Conservation (phyloP, 2,797 vertebrate species). For the Meriones psammophilus region DNA sequence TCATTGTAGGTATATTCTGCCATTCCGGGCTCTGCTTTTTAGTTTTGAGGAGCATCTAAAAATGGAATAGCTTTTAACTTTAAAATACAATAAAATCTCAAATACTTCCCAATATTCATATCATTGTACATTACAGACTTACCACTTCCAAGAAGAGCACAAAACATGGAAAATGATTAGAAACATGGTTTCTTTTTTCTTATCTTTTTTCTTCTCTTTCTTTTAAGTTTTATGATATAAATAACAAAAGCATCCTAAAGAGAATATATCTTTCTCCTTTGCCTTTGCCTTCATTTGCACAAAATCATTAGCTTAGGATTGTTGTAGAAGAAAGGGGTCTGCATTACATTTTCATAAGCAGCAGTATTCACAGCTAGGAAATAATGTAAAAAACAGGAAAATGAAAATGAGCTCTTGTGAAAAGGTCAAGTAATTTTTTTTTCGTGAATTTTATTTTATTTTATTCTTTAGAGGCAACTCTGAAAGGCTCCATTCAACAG, state of each 20-base stretch:
- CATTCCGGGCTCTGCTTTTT: background rate
- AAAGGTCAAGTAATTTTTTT: too few relatives aligned
- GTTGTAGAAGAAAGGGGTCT: background rate
- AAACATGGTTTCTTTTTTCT: background rate
- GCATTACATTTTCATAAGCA: constrained; percentile 26
- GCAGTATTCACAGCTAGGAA: constrained; percentile 11
- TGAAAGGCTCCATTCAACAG: too few relatives aligned
- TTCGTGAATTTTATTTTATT: too few relatives aligned
- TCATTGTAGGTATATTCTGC: background rate
- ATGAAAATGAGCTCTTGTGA: background rate
- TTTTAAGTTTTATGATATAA: background rate
- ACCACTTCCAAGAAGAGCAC: background rate
- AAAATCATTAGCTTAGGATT: background rate
- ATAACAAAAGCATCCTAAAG: background rate
- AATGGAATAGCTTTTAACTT: background rate
- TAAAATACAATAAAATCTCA: background rate
- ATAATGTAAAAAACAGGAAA: background rate
- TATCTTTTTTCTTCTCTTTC: background rate
- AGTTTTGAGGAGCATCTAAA: background rate
- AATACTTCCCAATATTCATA: background rate
- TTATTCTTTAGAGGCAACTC: too few relatives aligned
- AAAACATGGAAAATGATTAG: constrained; percentile 10
- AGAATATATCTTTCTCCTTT: background rate
- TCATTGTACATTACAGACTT: background rate
- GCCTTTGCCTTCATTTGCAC: background rate